Evolutionary conservation across 2,888 invertebrate genomes (phyloP).

Genomic region (Dicyrtomina minuta): DNA sequence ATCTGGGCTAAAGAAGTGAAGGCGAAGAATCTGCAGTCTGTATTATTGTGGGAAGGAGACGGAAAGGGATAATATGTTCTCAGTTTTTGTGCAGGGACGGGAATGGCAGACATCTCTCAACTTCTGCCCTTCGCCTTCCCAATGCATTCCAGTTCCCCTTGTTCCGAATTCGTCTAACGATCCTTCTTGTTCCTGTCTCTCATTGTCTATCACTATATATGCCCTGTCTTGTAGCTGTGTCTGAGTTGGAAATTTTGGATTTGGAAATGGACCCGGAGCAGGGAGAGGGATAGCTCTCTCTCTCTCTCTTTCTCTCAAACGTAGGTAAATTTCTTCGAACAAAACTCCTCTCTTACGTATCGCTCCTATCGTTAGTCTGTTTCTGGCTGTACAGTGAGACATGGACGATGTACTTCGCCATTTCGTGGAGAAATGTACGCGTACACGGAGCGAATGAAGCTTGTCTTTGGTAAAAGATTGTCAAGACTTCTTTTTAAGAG

Average conservation of each 20-base stretch:
- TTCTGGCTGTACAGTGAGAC: not conserved
- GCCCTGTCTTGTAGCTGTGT: not conserved
- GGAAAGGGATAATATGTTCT: constrained; percentile 5
- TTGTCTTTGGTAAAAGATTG: constrained; percentile 13
- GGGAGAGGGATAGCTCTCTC: no score
- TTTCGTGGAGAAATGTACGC: not conserved
- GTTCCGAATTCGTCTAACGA: not conserved
- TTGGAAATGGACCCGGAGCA: constrained; percentile 4
- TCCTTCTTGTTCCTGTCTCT: not conserved
- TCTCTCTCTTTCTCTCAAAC: no score
- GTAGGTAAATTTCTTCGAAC: constrained; percentile 30
- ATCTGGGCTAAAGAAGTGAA: not conserved
- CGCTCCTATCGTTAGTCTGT: not conserved
- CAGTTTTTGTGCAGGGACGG: not conserved
- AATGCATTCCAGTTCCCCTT: not conserved
- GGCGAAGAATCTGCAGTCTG: no score
- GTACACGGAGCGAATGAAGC: not conserved
- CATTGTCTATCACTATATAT: not conserved
- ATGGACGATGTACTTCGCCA: not conserved
- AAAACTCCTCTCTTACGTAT: constrained; percentile 3
- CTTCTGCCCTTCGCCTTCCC: not conserved
- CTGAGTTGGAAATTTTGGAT: no score
- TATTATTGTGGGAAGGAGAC: not conserved
- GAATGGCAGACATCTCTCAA: not conserved
- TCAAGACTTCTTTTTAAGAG: constrained; percentile 13